Conservation (phyloP, 2,797 vertebrate genomes). For the Myotis planiceps region DNA sequence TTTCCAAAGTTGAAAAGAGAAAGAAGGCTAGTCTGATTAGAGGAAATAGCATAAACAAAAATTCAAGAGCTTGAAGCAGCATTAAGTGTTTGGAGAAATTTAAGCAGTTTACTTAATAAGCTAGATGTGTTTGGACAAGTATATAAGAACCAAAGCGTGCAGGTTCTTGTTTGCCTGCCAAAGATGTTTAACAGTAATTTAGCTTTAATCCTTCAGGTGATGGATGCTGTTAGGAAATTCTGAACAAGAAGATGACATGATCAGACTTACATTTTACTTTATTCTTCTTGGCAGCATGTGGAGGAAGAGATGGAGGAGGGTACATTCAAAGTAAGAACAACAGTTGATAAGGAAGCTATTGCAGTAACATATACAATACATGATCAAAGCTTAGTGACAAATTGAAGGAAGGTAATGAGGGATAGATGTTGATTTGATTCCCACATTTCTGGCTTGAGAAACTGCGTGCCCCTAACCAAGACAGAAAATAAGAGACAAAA, state of each 20-base stretch:
- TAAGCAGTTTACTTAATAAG: slow-evolving; percentile 2
- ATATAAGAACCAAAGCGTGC: background rate
- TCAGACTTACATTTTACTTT: slow-evolving; percentile 39
- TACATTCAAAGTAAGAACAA: background rate
- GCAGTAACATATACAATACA: background rate
- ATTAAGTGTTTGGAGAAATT: background rate
- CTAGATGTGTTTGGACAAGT: slow-evolving; percentile 17
- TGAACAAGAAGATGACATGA: slow-evolving; percentile 38
- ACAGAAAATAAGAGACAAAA: background rate
- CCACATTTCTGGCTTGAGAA: background rate
- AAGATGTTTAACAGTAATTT: background rate
- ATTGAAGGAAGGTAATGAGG: background rate
- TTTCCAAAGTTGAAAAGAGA: background rate
- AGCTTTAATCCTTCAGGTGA: slow-evolving; percentile 54
- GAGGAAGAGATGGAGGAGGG: background rate
- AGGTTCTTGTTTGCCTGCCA: background rate
- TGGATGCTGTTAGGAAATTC: slow-evolving; percentile 35
- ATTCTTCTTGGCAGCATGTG: background rate
- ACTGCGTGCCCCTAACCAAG: background rate
- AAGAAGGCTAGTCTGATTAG: background rate
- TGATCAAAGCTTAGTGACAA: background rate
- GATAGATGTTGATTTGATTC: background rate
- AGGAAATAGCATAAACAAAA: background rate
- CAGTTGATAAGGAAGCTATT: background rate
- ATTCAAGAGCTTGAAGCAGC: background rate